These are phyloP conservation scores for Orchesellides sinensis DNA, from an alignment of 2,888 invertebrate species.

Conservation along the genomic window DNA sequence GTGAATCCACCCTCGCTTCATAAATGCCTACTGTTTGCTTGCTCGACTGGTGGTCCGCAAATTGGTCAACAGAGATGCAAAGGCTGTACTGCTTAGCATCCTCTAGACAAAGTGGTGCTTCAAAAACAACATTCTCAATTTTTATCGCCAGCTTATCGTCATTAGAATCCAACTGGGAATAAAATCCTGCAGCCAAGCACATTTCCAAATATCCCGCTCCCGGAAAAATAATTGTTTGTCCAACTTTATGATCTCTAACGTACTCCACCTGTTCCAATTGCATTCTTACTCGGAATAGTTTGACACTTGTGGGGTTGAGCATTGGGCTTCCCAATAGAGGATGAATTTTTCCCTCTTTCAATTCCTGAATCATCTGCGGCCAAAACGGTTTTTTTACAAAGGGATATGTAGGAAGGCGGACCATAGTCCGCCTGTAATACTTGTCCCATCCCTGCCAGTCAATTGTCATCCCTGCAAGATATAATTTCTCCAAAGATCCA, in stretches of 20 bases:
- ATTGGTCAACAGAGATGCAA: no score
- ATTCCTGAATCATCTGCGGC: background rate
- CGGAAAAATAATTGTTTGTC: slow-evolving; percentile 30
- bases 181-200: slow-evolving; percentile 35
- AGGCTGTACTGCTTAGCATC: no score
- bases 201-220: slow-evolving; percentile 51
- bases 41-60: no score
- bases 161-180: no score
- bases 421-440: background rate
- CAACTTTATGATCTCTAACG: slow-evolving; percentile 52
- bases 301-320: background rate
- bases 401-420: slow-evolving; percentile 1
- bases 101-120: slow-evolving; percentile 7
- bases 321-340: slow-evolving; percentile 25
- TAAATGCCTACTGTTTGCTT: no score
- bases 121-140: slow-evolving; percentile 3
- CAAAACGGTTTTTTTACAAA: slow-evolving; percentile 9
- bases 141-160: slow-evolving; percentile 9
- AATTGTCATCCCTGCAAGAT: slow-evolving; percentile 2
- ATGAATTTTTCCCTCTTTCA: background rate
- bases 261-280: slow-evolving; percentile 10
- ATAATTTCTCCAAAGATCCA: background rate
- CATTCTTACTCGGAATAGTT: slow-evolving; percentile 24
- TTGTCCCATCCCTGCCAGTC: slow-evolving; percentile 22
- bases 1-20: no score